These are phyloP conservation scores for Fregetta grallaria DNA, from an alignment of 2,113 vertebrate genomes.

Conservation along the genomic window DNA sequence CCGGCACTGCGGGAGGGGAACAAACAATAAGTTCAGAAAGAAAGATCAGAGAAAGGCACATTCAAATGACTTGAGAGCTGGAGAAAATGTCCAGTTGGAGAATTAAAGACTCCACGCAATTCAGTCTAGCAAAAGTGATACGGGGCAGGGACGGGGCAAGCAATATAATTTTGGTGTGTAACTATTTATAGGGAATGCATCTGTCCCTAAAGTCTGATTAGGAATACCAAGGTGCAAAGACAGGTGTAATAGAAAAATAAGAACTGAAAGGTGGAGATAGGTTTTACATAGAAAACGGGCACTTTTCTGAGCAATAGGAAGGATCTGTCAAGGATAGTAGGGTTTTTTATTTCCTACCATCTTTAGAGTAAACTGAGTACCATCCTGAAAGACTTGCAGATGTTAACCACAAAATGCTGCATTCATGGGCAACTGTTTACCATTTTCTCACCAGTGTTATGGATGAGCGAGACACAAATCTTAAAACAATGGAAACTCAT, in stretches of 20 bases:
- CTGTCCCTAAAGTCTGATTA: not conserved
- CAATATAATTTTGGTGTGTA: not conserved
- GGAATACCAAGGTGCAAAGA: not conserved
- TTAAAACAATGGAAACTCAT: not conserved
- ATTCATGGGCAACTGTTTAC: not conserved
- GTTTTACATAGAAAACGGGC: not conserved
- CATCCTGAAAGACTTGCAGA: not conserved
- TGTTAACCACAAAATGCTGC: not conserved
- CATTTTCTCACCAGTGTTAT: not conserved
- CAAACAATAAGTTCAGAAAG: not conserved
- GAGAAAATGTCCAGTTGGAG: not conserved
- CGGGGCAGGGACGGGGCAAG: not conserved
- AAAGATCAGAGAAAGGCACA: not conserved
- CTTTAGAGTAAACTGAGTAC: not conserved
- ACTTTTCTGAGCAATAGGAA: not conserved
- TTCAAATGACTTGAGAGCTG: not conserved
- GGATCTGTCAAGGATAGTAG: not conserved
- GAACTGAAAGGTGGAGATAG: not conserved
- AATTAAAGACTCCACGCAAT: not conserved
- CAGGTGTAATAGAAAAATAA: not conserved
- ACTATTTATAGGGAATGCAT: not conserved
- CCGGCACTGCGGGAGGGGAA: accelerated
- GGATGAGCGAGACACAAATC: not conserved
- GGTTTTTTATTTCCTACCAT: accelerated
- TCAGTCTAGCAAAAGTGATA: not conserved